Evolutionary conservation across 2,113 vertebrate species (phyloP), one percentile per base, ranked within the genome.

Genomic region (Ia io): DNA sequence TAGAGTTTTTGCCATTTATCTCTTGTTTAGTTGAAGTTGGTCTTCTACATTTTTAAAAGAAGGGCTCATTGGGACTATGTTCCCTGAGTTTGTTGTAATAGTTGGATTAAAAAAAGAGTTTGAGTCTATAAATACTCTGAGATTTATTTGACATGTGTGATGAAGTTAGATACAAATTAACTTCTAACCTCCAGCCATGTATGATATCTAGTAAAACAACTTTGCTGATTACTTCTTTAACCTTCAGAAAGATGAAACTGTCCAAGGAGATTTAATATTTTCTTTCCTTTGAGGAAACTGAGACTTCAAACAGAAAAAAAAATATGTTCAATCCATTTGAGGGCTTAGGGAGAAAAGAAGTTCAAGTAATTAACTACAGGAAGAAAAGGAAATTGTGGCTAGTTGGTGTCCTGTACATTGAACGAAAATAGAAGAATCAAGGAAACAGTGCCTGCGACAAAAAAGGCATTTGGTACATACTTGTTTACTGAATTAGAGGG

Each of bases 121-220:
- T 88, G 61, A 84, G 51, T 63, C 71, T 92, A 71, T 71, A 93
- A 93, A 78, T 89, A 88, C 74, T 32, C 37, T 16, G 49, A 77
- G 71, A 71, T 89, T 88, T 92, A 44, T 84, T 78, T 84, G 71
- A 71, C 71, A 78, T 53, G 23, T 63, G 23, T 12, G 71, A 35
- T 51, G 80, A 88, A 16, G 28, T 92, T 23, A 92, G 84, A 88
- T 95, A 84, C 84, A 95, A 51, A 63, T 92, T 84, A 88, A 92
- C 35, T 89, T 89, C 13, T 88, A 84, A 83, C 61, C 78, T 92
- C 22, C 71, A 95, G 90, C 18, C 70, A 78, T 61, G 13, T 17
- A 30, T 83, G 47, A n/a, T 83, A 63, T 30, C 49, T 53, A 71
- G 42, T 78, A 44, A 88, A 63, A 35, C 30, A 53, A 17, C 78